Evolutionary conservation across 2,888 invertebrate species (phyloP).

Genomic region (Coenonympha arcania): DNA sequence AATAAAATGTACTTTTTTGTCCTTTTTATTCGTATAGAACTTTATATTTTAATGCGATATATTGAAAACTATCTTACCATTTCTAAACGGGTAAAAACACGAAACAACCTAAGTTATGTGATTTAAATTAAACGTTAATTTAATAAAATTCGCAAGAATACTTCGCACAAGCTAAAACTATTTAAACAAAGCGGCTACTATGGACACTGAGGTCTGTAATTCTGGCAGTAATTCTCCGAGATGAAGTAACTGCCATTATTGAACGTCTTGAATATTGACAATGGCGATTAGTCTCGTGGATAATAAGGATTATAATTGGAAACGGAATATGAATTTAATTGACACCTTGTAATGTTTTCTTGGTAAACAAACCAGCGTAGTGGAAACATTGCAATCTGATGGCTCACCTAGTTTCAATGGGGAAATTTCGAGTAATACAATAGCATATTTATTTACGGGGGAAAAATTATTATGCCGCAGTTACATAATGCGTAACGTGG

Average conservation of each 20-base stretch:
- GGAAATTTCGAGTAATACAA: conserved; percentile 17
- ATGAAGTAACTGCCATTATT: conserved; percentile 41
- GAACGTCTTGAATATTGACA: conserved; percentile 58
- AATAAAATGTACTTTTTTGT: neutral
- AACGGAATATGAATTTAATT: conserved; percentile 37
- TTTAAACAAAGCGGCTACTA: conserved; percentile 17
- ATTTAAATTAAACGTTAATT: conserved; percentile 19
- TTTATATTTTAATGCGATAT: neutral
- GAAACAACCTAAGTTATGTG: neutral
- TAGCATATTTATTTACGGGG: conserved; percentile 12
- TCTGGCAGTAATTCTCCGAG: conserved; percentile 37
- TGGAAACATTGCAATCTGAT: conserved; percentile 3
- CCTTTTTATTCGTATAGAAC: neutral
- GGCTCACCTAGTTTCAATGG: conserved; percentile 5
- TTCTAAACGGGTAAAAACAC: neutral
- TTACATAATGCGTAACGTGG: conserved; percentile 48
- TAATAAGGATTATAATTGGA: conserved; percentile 50
- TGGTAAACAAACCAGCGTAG: conserved; percentile 6
- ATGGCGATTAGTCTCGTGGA: conserved; percentile 53
- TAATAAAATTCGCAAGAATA: conserved; percentile 42
- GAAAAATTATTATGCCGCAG: conserved; percentile 37
- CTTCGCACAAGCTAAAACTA: conserved; percentile 50
- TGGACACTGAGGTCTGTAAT: conserved; percentile 15
- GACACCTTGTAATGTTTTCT: conserved; percentile 10
- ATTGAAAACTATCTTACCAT: neutral